Base-by-base conservation (phyloP, 1,140 invertebrate genomes). In the Mamestra configurata region DNA sequence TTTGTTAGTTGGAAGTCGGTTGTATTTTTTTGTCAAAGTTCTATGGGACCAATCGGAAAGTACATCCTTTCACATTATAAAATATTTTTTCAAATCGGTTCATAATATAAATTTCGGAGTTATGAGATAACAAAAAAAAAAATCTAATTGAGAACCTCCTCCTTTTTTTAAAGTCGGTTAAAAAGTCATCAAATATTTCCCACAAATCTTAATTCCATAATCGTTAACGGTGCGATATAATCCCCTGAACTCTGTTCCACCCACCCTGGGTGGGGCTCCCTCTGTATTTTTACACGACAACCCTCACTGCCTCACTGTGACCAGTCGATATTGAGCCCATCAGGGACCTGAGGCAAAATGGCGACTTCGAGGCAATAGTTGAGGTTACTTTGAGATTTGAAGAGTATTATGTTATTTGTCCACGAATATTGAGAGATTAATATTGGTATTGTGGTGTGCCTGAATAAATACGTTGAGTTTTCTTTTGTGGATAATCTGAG, bases 281-380 rank as follows among this genome's bases (percentile, higher is more conserved):
- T 27, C 15, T 31, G 53, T 75, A 10, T 75, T 59, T 43, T 24
- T n/a, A n/a, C n/a, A 18, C 7, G n/a, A 27, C 10, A 0, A 24
- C 13, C n/a, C 51, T 40, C n/a, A n/a, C 43, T 3, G 35, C n/a
- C 51, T 40, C n/a, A n/a, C 43, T 3, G 35, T 57, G 20, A 11
- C 51, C 53, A 40, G 71, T 37, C 35, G 22, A 75, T 59, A 75
- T 59, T 75, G 59, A 35, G 37, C 2, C 70, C 70, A 70, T 20
- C 18, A 13, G 70, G 68, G 70, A 55, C 27, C 49, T 10, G 24
- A 10, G 11, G 18, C 40, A 22, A 55, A 53, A 13, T 64, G 31
- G 18, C 35, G 35, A 4, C 18, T 18, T 11, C 24, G 31, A 40
- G 59, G 40, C 61, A 66, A 66, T 20, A 66, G 31, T 31, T 64